Base-by-base conservation (phyloP, 2,113 vertebrate genomes). In the Embiotoca jacksoni region DNA sequence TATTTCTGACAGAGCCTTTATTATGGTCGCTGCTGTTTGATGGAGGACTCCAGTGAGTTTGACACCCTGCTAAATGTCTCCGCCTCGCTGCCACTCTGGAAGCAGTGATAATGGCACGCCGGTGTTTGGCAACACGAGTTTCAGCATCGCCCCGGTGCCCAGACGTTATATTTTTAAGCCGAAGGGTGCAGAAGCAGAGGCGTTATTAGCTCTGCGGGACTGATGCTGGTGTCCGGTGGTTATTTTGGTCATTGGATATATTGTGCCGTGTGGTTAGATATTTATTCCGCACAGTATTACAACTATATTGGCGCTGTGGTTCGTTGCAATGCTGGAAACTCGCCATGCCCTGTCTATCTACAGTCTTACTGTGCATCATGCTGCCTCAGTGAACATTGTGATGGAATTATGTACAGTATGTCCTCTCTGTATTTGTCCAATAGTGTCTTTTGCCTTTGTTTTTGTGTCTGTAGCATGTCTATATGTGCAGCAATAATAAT, bases 61-160 rank as follows among this genome's bases (percentile, higher is more conserved):
- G 92, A 91, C 91, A 89, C 72, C 73, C 72, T 73, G 89, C 85
- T 93, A 88, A 92, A 91, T 84, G 85, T 84, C 83, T 75, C 78
- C 47, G 68, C 82, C 88, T 90, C 49, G 50, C 80, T 68, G 86
- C 77, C 80, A 76, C 80, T 82, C 62, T 89, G 86, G 79, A 78
- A 75, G 72, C 76, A 41, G 63, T 67, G 84, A 89, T 89, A 85
- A 87, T 82, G 81, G 64, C 73, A 72, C 14, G 7, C 61, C 2
- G 8, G 66, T 57, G 76, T 80, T 88, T 79, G 71, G 83, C 53
- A 68, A 73, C 62, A 69, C 73, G 32, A 56, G 75, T 53, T 7
- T 4, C 53, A 56, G 44, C 80, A 57, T 80, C 44, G 47, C 72
- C 66, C 53, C 5, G 47, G 15, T 39, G 69, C 41, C 30, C 33